Conservation (phyloP, 2,888 invertebrate species). For the Caenorhabditis becei region DNA sequence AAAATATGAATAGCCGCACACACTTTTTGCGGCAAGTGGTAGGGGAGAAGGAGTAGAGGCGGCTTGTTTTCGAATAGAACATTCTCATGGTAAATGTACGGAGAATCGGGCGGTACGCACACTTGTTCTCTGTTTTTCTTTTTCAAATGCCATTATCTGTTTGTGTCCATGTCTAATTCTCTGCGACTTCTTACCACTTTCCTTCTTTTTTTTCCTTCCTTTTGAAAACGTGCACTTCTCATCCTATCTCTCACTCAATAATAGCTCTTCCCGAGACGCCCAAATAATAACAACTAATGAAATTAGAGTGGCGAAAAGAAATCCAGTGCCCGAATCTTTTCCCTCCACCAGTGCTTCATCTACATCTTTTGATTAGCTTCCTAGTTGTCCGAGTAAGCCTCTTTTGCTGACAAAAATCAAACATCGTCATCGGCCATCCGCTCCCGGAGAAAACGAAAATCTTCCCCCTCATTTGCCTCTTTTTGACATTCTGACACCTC, state of each 20-base stretch:
- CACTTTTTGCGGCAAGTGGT: not conserved
- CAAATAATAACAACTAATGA: slow-evolving; percentile 2
- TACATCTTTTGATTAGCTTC: not conserved
- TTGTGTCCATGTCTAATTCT: not conserved
- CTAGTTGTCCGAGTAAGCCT: too few species aligned
- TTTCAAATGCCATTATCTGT: not conserved
- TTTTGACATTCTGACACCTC: not conserved
- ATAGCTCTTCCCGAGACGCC: not conserved
- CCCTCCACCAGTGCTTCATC: not conserved
- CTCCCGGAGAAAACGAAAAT: not conserved
- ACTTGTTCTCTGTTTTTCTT: slow-evolving; percentile 2
- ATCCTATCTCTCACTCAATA: not conserved
- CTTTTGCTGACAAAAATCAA: not conserved
- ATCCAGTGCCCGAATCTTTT: not conserved
- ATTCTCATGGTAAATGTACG: slow-evolving; percentile 11
- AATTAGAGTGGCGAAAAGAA: not conserved
- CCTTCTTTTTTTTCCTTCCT: not conserved
- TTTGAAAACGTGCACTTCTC: not conserved
- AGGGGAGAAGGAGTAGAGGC: not conserved
- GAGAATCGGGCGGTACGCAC: slow-evolving; percentile 4
- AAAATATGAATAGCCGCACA: slow-evolving; percentile 4
- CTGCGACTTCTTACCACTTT: not conserved
- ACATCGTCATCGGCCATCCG: not conserved
- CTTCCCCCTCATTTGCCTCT: not conserved
- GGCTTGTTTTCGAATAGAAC: slow-evolving; percentile 2